Evolutionary conservation across 2,113 vertebrate genomes (phyloP).

Genomic region (Salvelinus sp.): DNA sequence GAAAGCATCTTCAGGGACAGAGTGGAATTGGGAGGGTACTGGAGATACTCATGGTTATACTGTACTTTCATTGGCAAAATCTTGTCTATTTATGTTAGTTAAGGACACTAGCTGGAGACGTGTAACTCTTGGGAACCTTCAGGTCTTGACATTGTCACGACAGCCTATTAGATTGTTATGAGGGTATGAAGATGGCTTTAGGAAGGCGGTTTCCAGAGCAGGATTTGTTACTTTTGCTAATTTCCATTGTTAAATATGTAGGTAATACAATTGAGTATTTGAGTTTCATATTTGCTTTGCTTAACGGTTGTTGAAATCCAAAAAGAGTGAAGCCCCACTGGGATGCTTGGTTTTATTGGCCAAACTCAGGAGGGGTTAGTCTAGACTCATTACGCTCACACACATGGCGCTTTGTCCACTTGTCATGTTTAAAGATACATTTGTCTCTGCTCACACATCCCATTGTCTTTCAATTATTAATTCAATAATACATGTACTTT

Average conservation of each 20-base stretch:
- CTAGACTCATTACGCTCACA: conserved; percentile 68
- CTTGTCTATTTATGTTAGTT: background rate
- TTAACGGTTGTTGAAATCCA: conserved; percentile 32
- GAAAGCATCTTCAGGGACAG: conserved; percentile 69
- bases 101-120: background rate
- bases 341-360: conserved; percentile 73
- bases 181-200: no score
- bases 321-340: conserved; percentile 53
- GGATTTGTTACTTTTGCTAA: background rate
- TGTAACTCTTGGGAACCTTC: background rate
- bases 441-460: conserved; percentile 62
- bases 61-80: conserved; percentile 64
- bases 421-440: conserved; percentile 70
- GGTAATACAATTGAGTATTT: conserved; percentile 13
- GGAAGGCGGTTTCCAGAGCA: no score
- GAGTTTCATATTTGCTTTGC: conserved; percentile 47
- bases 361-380: conserved; percentile 65
- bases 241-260: background rate
- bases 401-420: conserved; percentile 54
- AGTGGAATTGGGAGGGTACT: conserved; percentile 23
- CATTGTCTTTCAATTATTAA: conserved; percentile 33
- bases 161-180: no score
- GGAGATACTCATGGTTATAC: conserved; percentile 15
- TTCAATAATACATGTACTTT: conserved; percentile 25
- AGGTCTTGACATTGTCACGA: no score